Base-by-base conservation (phyloP, 2,113 vertebrate species). In the Salvator merianae region DNA sequence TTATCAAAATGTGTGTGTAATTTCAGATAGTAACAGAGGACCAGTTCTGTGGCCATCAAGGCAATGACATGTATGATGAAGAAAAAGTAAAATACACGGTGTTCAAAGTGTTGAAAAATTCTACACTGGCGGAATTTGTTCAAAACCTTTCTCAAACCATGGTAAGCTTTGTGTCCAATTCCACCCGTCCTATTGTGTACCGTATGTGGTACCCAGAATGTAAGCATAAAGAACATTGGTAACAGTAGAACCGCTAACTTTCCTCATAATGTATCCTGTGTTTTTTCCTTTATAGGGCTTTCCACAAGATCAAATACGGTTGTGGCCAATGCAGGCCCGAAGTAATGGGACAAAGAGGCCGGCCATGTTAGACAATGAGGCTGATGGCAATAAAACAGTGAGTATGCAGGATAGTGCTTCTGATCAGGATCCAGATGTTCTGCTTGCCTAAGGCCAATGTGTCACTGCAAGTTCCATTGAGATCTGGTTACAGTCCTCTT, bases 31-130 rank as follows among this genome's bases (percentile, higher is more conserved):
- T 99, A 74, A 98, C 98, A 65, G 99, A 99, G 95, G 99, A 99
- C 95, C 98, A 99, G 96, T 99, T 99, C 93, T 99, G 99, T 88
- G 99, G 98, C 85, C 99, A 99, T 92, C 99, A 99, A 96, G 99
- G 99, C 90, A 99, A 99, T 26, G 99, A 99, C 93, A 99, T 99
- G 99, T 99, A 99, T 1, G 99, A 99, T 59, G 99, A 99, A 92
- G 99, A 99, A 92, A 99, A 99, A 94, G 99, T 99, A 84, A 99
- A 99, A 89, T 99, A 99, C 93, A 99, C 99, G 0, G 97, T 99
- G 91, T 99, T 99, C 95, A 99, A 99, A 94, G 98, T 99, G 87
- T 93, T 99, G 91, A 99, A 99, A 94, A 99, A 98, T 94, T 99
- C 98, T 38, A 98, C 98, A 0, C 96, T 99, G 83, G 96, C 98